Base-by-base conservation (phyloP, 2,888 invertebrate species). In the Drosophila ustulata region DNA sequence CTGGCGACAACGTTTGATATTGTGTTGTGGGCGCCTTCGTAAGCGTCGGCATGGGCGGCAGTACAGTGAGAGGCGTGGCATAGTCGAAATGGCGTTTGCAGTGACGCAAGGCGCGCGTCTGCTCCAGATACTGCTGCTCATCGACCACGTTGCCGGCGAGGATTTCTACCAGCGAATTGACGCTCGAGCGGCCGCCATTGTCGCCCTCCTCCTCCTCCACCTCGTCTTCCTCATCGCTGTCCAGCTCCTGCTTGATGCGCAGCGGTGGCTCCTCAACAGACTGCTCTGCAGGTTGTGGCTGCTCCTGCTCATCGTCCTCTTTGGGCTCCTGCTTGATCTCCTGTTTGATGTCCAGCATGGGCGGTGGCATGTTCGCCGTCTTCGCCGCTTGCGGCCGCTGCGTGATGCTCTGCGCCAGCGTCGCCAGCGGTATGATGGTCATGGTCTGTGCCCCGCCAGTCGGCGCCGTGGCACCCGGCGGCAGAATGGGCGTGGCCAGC, bases 371-470 rank as follows among this genome's bases (percentile, higher is more conserved):
- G 0, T 43, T 26, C 0, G 72, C 46, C 28, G 73, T 75, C 49
- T 4, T 43, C 51, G 30, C 30, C 28, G 49, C 50, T 25, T 55
- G 67, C 30, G 79, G 73, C 37, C 75, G 71, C 57, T 81, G 77
- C 0, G 87, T 84, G 0, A 87, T 81, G 53, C 85, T 88, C 46
- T 89, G 89, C 4, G 88, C 66, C 30, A 87, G 50, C 1, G 87
- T 89, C 9, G 91, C 77, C 37, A 91, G 66, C 11, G 91, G 91
- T 81, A 91, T 91, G 39, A 91, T 91, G 23, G 91, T 91, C 91
- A 91, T 91, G 3, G 91, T 91, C 41, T 88, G 71, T 0, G 85
- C 71, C 9, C 86, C 80, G 13, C 70, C 74, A 6, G 75, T 57
- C 4, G 79, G 53, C 0, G 81, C 58, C 4, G 80, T 53, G 0